A percentile compares a stretch with the other conserved stretches of the same genome.
Conservation (phyloP, 2,113 vertebrate species). For the Rattus norvegicus region DNA sequence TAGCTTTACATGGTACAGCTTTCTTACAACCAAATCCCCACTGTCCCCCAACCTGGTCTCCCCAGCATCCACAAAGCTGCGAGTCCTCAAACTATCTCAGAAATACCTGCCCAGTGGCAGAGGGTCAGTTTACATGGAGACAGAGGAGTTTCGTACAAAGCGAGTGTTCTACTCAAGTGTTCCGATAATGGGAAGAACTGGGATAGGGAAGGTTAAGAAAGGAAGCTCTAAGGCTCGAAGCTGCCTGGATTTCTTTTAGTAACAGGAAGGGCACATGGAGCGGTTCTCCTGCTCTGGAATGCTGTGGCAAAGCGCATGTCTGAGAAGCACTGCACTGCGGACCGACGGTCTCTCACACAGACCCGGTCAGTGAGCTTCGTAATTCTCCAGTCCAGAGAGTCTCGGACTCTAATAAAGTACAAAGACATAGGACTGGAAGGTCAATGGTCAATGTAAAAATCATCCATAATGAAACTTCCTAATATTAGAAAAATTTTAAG, state of each 20-base stretch:
- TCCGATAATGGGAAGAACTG: conserved; percentile 83
- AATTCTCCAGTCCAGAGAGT: conserved; percentile 80
- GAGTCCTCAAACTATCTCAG: conserved; percentile 79
- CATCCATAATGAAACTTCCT: conserved; percentile 81
- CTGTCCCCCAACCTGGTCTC: conserved; percentile 36
- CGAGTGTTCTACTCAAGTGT: conserved; percentile 83
- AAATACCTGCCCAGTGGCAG: conserved; percentile 72
- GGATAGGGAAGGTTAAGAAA: conserved; percentile 86
- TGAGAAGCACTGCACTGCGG: conserved; percentile 85
- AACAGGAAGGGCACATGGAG: conserved; percentile 62
- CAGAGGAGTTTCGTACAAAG: conserved; percentile 85
- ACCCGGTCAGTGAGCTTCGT: conserved; percentile 77
- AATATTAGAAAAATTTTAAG: conserved; percentile 79
- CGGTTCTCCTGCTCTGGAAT: conserved; percentile 86
- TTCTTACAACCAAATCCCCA: conserved; percentile 68
- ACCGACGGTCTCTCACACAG: conserved; percentile 81
- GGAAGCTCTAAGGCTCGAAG: conserved; percentile 90
- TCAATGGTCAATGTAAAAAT: conserved; percentile 83
- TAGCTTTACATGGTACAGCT: conserved; percentile 73
- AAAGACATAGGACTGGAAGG: conserved; percentile 81
- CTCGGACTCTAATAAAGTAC: conserved; percentile 73
- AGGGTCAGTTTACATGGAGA: conserved; percentile 86
- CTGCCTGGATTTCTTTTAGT: conserved; percentile 88
- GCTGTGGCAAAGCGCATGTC: conserved; percentile 82
- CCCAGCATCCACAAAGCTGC: conserved; percentile 72